A percentile compares a stretch with the other conserved stretches of the same genome.
Conservation (phyloP, 2,888 invertebrate genomes). For the Sicus ferrugineus region DNA sequence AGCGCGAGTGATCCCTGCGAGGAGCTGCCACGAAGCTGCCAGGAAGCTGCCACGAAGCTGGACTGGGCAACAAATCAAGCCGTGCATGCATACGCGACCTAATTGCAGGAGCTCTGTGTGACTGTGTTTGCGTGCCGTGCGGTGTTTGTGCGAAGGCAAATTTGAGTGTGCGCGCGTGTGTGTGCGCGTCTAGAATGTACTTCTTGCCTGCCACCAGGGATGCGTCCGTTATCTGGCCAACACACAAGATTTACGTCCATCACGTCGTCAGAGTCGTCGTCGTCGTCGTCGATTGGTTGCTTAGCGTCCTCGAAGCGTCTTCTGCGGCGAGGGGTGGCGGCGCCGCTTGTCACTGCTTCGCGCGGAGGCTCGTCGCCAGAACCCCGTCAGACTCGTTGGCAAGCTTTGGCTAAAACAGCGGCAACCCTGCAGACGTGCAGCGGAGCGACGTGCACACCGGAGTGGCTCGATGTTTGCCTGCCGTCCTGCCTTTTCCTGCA, state of each 20-base stretch:
- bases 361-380: background rate
- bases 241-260: slow-evolving; percentile 23
- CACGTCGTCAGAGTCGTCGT: slow-evolving; percentile 26
- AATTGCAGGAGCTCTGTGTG: slow-evolving; percentile 3
- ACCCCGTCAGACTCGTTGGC: background rate
- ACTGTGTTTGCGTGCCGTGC: background rate
- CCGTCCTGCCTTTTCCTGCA: background rate
- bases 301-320: background rate
- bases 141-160: too few species aligned
- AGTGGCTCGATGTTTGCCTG: background rate
- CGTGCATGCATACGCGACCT: slow-evolving; percentile 29
- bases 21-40: background rate
- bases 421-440: background rate
- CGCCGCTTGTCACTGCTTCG: background rate
- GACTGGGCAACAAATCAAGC: slow-evolving; percentile 29
- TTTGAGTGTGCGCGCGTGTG: too few species aligned
- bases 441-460: background rate
- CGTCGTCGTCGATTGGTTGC: background rate
- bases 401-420: background rate
- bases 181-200: background rate
- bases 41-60: background rate
- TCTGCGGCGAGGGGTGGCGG: background rate
- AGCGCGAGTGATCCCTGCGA: background rate
- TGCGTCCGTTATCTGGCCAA: background rate
- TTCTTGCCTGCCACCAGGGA: background rate